A percentile compares a stretch with the other conserved stretches of the same genome.
Conservation (phyloP, 2,888 invertebrate genomes). For the Conomelus anceps region DNA sequence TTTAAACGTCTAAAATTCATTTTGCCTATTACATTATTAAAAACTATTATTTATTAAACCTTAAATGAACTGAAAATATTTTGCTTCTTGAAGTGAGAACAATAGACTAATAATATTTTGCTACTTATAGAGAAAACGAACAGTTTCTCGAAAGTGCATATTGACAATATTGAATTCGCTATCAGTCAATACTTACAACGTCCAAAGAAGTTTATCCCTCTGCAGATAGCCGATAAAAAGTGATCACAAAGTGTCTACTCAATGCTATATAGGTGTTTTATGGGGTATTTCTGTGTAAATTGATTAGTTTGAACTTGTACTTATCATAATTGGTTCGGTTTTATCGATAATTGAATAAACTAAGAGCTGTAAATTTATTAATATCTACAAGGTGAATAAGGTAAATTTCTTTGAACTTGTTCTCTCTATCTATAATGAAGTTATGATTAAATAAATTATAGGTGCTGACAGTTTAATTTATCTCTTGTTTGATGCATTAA, state of each 20-base stretch:
- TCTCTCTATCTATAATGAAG: neutral
- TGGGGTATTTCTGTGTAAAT: neutral
- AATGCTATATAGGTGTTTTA: neutral
- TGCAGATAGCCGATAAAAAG: neutral
- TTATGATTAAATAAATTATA: neutral
- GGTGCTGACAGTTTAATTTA: no score
- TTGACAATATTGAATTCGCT: neutral
- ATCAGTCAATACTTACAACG: neutral
- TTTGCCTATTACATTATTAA: no score
- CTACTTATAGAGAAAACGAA: no score
- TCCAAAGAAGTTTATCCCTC: neutral
- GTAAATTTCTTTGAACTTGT: neutral
- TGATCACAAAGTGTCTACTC: neutral
- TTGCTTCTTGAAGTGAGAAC: no score
- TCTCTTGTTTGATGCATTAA: no score
- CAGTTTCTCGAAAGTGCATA: no score
- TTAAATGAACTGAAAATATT: no score
- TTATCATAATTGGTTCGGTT: neutral
- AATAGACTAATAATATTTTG: no score
- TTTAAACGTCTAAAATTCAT: no score
- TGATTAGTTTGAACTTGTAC: neutral
- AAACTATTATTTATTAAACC: no score
- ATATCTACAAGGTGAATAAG: neutral
- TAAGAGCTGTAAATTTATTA: no score
- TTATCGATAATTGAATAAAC: neutral